A percentile compares a stretch with the other conserved stretches of the same genome.
Conservation (phyloP, 2,888 invertebrate genomes). For the Ferrisia virgata region DNA sequence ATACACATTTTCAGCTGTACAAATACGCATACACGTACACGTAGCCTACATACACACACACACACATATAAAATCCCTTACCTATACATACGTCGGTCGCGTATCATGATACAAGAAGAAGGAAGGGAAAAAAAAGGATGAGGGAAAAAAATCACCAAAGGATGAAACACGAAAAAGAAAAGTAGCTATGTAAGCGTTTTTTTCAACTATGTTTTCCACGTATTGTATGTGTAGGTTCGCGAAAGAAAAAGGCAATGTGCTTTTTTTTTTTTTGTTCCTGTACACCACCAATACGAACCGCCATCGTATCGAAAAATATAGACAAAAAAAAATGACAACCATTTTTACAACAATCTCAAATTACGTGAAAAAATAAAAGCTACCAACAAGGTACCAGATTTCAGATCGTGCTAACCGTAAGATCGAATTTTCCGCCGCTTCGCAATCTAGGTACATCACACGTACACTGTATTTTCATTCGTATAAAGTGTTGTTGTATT, state of each 20-base stretch:
- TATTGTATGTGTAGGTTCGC: background rate
- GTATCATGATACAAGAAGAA: background rate
- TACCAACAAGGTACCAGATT: background rate
- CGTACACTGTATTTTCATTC: no score
- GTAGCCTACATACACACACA: background rate
- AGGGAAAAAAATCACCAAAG: background rate
- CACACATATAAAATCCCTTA: no score
- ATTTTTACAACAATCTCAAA: background rate
- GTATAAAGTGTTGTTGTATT: no score
- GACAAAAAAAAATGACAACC: background rate
- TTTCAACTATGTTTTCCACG: no score
- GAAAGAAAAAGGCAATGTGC: background rate
- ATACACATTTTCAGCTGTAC: background rate
- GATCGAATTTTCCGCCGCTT: background rate
- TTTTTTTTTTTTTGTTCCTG: background rate
- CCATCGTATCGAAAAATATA: background rate
- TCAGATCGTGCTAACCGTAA: background rate
- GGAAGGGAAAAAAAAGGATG: no score
- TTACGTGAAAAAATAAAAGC: background rate
- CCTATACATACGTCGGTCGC: no score
- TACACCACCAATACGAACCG: no score
- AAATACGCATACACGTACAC: background rate
- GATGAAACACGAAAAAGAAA: background rate
- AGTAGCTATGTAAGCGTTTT: background rate
- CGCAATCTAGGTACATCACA: no score